Percentiles rank a stretch among this genome's conserved stretches.
These are phyloP conservation scores for Keiferia lycopersicella DNA, from an alignment of 2,888 invertebrate species.

Conservation along the genomic window DNA sequence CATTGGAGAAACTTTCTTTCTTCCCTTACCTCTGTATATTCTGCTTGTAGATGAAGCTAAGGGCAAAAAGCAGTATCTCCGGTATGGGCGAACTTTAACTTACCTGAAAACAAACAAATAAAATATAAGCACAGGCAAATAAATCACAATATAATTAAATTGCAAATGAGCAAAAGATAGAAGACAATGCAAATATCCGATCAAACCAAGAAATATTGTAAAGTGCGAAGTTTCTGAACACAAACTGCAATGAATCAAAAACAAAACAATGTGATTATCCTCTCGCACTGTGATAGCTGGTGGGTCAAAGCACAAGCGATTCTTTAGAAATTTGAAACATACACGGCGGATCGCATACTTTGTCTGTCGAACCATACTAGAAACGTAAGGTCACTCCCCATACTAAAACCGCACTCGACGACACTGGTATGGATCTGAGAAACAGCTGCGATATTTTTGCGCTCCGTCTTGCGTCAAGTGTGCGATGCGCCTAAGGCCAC, in stretches of 20 bases:
- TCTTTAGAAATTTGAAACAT: not conserved
- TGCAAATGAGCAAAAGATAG: conserved; percentile 18
- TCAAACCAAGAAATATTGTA: conserved; percentile 65
- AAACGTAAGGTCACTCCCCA: no score
- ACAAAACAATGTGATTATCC: conserved; percentile 80
- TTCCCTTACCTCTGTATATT: not conserved
- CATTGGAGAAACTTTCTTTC: not conserved
- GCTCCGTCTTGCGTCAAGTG: no score
- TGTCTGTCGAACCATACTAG: no score
- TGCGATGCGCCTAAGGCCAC: no score
- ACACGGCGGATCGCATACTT: no score
- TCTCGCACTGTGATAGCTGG: conserved; percentile 56
- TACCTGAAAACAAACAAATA: conserved; percentile 28
- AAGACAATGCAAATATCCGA: conserved; percentile 60
- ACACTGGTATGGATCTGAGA: no score
- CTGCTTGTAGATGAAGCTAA: not conserved
- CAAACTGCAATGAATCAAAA: conserved; percentile 78
- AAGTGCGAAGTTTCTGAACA: conserved; percentile 69
- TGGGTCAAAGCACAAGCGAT: conserved; percentile 35
- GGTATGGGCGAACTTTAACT: conserved; percentile 22
- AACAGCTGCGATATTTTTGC: no score
- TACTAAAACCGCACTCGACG: no score
- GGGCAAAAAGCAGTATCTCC: not conserved
- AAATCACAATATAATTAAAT: conserved; percentile 16
- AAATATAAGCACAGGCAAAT: conserved; percentile 24